Percentiles rank a stretch among this genome's conserved stretches.
phyloP scores from a whole-genome alignment of 2,797 vertebrate species.

The Channa striata region DNA sequence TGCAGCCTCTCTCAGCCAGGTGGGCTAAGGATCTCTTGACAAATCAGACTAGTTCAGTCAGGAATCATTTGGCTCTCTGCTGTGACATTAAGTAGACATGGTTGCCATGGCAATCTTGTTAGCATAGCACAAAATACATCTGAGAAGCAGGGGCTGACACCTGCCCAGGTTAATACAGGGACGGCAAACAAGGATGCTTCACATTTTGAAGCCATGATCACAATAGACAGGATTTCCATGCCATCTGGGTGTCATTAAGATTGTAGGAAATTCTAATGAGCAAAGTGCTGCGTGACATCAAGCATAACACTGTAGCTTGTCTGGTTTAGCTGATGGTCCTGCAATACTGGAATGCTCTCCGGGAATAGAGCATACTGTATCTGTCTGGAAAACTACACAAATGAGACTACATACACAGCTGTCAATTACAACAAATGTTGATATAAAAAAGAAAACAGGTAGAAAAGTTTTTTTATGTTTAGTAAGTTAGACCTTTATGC shows the following conservation, averaged over 20 bases:
- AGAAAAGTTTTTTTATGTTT: too few species aligned
- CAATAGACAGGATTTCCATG: slow-evolving; percentile 7
- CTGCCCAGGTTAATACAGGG: slow-evolving; percentile 24
- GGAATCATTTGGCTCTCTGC: slow-evolving; percentile 46
- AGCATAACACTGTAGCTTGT: slow-evolving; percentile 15
- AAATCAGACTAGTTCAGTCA: slow-evolving; percentile 45
- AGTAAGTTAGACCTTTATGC: too few species aligned
- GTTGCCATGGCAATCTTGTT: slow-evolving; percentile 62
- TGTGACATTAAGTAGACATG: slow-evolving; percentile 24
- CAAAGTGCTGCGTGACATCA: slow-evolving; percentile 23
- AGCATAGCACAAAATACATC: slow-evolving; percentile 58
- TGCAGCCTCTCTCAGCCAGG: slow-evolving; percentile 34
- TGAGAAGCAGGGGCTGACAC: slow-evolving; percentile 26
- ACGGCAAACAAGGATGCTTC: slow-evolving; percentile 17
- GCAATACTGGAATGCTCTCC: slow-evolving; percentile 16
- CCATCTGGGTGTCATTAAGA: slow-evolving; percentile 21
- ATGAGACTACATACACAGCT: background rate
- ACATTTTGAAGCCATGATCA: background rate
- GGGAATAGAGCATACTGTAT: slow-evolving; percentile 6
- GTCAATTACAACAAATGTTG: background rate
- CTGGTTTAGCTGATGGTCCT: slow-evolving; percentile 32
- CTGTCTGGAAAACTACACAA: slow-evolving; percentile 10
- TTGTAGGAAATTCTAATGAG: slow-evolving; percentile 32
- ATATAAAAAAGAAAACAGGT: too few species aligned
- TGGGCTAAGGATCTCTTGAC: slow-evolving; percentile 47